A percentile compares a stretch with the other conserved stretches of the same genome.
Evolutionary conservation across 2,797 vertebrate genomes (phyloP).

Genomic region (Anomalospiza imberbis): DNA sequence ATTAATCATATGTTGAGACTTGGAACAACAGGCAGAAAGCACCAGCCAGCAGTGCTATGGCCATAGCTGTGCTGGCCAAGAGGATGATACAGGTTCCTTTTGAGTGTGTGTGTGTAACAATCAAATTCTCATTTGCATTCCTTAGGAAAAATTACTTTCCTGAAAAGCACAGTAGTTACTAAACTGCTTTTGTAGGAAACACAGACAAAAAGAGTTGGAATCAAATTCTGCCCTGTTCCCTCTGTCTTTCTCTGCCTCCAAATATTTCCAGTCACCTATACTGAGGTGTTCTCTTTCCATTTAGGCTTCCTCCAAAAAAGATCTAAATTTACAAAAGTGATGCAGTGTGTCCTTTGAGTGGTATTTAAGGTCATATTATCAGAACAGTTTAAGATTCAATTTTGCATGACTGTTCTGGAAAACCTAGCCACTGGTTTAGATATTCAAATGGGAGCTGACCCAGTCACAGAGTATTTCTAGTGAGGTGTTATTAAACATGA

Average conservation of each 20-base stretch:
- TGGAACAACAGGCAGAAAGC: not conserved
- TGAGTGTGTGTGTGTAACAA: not conserved
- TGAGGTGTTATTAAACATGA: conserved; percentile 41
- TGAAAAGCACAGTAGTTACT: not conserved
- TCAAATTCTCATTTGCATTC: not conserved
- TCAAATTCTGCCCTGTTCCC: not conserved
- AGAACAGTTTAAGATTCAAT: conserved; percentile 12
- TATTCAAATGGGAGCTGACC: conserved; percentile 40
- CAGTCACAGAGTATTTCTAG: conserved; percentile 15
- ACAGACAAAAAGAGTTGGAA: not conserved
- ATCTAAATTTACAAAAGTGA: not conserved
- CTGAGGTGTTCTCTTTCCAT: not conserved
- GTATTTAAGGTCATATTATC: not conserved
- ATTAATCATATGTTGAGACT: not conserved
- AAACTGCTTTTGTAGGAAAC: not conserved
- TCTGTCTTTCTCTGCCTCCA: not conserved
- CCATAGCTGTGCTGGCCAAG: not conserved
- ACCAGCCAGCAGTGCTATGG: not conserved
- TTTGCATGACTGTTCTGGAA: not conserved
- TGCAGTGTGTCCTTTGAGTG: not conserved
- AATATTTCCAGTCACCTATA: not conserved
- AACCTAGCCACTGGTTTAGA: not conserved
- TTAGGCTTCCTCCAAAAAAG: not conserved
- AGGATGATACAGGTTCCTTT: not conserved
- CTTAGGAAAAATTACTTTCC: not conserved